Percentiles rank a stretch among this genome's conserved stretches.
These are phyloP conservation scores for Drosophila bocki DNA, from an alignment of 1,140 invertebrate species.

Conservation along the genomic window DNA sequence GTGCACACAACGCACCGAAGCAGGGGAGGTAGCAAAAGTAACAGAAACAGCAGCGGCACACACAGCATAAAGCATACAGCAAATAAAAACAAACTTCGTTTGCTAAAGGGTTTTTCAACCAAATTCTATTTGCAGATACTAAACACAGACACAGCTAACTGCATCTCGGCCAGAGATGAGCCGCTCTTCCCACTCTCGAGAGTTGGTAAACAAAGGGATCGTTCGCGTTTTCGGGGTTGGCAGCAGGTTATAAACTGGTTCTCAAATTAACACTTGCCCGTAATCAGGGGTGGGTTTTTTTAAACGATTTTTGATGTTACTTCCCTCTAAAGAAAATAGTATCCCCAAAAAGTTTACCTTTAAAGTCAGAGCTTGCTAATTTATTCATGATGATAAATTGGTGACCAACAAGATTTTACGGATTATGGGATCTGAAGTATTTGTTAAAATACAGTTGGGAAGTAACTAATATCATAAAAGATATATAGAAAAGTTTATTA, in stretches of 20 bases:
- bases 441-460: too few species aligned
- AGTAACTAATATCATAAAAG: too few species aligned
- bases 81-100: conserved; percentile 62
- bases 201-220: conserved; percentile 25
- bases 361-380: background rate
- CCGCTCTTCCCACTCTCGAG: conserved; percentile 2
- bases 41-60: conserved; percentile 26
- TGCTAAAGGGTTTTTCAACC: conserved; percentile 55
- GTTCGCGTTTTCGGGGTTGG: conserved; percentile 23
- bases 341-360: conserved; percentile 3
- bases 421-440: too few species aligned
- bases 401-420: background rate
- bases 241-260: conserved; percentile 36
- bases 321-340: conserved; percentile 14
- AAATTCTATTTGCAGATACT: conserved; percentile 60
- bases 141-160: conserved; percentile 11
- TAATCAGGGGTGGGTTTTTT: conserved; percentile 22
- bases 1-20: conserved; percentile 38
- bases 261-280: conserved; percentile 23
- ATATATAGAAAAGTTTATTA: too few species aligned
- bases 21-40: background rate
- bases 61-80: conserved; percentile 33
- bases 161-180: conserved; percentile 35
- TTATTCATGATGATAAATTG: background rate
- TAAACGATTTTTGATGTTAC: conserved; percentile 2